Conservation (phyloP, 2,888 invertebrate genomes). For the Prenolepis imparis region DNA sequence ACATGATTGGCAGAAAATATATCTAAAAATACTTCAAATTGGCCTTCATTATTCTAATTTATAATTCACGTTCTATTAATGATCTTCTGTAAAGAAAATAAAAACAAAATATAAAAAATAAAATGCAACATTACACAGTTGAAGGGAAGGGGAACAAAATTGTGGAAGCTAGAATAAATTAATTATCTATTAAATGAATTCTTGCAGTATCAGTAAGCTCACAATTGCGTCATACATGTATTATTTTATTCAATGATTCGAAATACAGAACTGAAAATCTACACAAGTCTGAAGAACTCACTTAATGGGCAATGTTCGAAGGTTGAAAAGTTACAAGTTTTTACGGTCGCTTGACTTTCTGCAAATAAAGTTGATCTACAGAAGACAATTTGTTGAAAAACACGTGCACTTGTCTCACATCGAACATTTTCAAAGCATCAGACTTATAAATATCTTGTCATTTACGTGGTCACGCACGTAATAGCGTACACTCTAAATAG, state of each 20-base stretch:
- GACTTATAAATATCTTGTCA: conserved; percentile 63
- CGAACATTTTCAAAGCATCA: conserved; percentile 65
- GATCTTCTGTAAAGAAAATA: not conserved
- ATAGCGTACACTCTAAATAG: conserved; percentile 63
- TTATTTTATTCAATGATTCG: conserved; percentile 83
- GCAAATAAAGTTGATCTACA: conserved; percentile 62
- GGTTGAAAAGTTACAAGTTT: conserved; percentile 33
- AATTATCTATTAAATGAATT: not conserved
- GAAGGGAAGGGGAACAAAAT: not conserved
- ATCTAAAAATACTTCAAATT: not conserved
- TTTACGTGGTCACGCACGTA: conserved; percentile 68
- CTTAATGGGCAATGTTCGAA: conserved; percentile 60
- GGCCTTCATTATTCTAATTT: not conserved
- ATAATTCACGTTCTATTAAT: not conserved
- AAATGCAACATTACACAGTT: not conserved
- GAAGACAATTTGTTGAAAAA: conserved; percentile 58
- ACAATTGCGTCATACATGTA: conserved; percentile 75
- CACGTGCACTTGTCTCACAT: conserved; percentile 68
- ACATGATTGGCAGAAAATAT: not conserved
- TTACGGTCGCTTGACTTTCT: conserved; percentile 48
- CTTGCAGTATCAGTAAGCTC: not conserved
- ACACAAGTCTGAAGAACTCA: conserved; percentile 79
- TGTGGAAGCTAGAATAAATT: not conserved
- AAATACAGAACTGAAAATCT: conserved; percentile 77
- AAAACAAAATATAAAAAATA: not conserved